phyloP scores from a whole-genome alignment of 2,888 invertebrate species.

The Polymixis lichenea region DNA sequence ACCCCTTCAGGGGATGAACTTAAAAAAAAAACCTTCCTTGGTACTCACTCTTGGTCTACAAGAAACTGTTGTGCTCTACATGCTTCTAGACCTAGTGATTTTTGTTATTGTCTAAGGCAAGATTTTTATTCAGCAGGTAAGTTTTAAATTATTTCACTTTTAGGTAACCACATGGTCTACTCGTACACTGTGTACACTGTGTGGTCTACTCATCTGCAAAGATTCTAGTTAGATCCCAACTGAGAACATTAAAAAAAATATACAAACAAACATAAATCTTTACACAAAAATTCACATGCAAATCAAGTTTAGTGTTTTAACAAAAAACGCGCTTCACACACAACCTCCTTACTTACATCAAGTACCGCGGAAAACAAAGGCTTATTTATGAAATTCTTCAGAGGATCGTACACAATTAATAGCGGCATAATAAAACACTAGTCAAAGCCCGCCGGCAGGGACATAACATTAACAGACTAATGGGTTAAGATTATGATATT shows the following conservation, averaged over 20 bases:
- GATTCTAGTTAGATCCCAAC: constrained; percentile 8
- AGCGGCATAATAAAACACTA: constrained; percentile 82
- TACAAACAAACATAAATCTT: constrained; percentile 24
- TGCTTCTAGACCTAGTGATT: no score
- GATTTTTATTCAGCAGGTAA: neutral
- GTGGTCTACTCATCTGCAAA: neutral
- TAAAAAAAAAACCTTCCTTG: no score
- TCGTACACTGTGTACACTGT: neutral
- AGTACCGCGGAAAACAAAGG: constrained; percentile 68
- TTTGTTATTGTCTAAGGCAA: neutral
- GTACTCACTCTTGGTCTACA: no score
- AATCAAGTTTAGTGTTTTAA: constrained; percentile 25
- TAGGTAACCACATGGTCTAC: no score
- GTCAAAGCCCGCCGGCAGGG: constrained; percentile 86
- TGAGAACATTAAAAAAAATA: neutral
- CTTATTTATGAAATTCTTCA: constrained; percentile 68
- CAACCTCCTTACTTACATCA: constrained; percentile 46
- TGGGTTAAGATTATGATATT: constrained; percentile 90
- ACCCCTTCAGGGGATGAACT: no score
- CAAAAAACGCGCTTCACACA: constrained; percentile 47
- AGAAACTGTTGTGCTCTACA: no score
- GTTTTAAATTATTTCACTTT: constrained; percentile 8
- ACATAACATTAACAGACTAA: constrained; percentile 87
- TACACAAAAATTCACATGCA: constrained; percentile 30
- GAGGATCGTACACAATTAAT: constrained; percentile 83